Base-by-base conservation (phyloP, 1,140 invertebrate genomes). In the Tetragonula clypearis region DNA sequence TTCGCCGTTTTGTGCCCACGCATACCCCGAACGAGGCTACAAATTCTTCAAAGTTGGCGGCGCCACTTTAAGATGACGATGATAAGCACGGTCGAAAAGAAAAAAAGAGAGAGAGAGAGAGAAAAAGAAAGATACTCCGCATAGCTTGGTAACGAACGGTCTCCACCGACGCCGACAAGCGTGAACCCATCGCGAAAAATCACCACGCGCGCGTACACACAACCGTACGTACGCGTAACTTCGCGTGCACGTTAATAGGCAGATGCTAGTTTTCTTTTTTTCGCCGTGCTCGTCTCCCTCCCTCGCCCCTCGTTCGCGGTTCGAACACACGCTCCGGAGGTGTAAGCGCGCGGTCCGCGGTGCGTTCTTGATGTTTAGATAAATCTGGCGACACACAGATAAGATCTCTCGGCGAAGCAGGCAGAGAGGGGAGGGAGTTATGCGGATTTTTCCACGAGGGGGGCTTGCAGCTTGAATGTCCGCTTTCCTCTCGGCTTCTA, bases 321-420 rank as follows among this genome's bases (percentile, higher is more conserved):
- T 58, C 56, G 1, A 15, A 5, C 17, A 35, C 58, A 60, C 49
- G 6, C 71, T 84, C 62, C 72, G 66, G 58, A 75, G 84, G 72
- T 58, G 85, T n/a, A 74, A 88, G 65, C 79, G 60, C 73, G 60
- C 69, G 35, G 35, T 58, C 79, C 41, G 71, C 79, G 66, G 71
- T 55, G 82, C 79, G 86, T 89, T 87, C 88, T 90, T 86, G 88
- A 90, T 85, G 89, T 53, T 79, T 72, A 90, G 89, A 90, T 90
- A 90, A 90, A 90, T 90, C 89, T 84, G 87, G 81, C 84, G 84
- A 90, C 89, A 88, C 60, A 69, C 49, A 75, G 89, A 90, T 90
- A 90, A 86, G 86, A 90, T 90, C 89, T 88, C 49, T 2, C 6
- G 15, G 35, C 23, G 71, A 12, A 19, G 30, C 12, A 68, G 49